These are phyloP conservation scores for Crenuchus spilurus DNA, from an alignment of 2,797 vertebrate genomes.

Conservation along the genomic window DNA sequence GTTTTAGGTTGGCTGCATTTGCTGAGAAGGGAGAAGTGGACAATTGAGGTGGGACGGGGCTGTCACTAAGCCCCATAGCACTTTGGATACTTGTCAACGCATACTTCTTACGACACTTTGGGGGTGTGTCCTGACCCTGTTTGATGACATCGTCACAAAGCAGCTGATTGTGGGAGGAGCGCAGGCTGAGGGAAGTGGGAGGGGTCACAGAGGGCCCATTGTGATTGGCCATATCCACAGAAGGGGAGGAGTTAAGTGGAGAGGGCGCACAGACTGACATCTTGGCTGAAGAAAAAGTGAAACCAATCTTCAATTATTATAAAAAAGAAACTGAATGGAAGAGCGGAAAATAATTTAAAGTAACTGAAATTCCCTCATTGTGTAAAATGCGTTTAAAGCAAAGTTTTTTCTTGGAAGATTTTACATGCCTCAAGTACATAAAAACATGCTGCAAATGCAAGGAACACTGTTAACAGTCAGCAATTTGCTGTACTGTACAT, in stretches of 20 bases:
- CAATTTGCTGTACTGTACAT: background rate
- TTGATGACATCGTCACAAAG: constrained; percentile 88
- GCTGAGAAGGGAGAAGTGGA: constrained; percentile 60
- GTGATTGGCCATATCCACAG: constrained; percentile 87
- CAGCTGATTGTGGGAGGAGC: constrained; percentile 94
- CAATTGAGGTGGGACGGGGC: constrained; percentile 60
- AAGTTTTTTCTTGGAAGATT: background rate
- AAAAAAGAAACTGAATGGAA: background rate
- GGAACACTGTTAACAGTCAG: background rate
- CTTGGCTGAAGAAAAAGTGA: constrained; percentile 59
- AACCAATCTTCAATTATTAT: background rate
- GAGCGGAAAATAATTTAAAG: background rate
- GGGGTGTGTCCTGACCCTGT: constrained; percentile 87
- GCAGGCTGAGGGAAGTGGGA: constrained; percentile 90
- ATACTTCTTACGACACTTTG: constrained; percentile 96
- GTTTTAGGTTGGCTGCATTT: constrained; percentile 87
- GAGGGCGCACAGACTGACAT: constrained; percentile 86
- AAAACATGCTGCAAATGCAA: background rate
- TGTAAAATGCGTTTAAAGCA: background rate
- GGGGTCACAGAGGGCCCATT: constrained; percentile 86
- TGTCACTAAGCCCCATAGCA: constrained; percentile 92
- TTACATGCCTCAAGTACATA: too few relatives aligned
- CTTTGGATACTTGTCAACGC: constrained; percentile 93
- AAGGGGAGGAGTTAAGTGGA: constrained; percentile 68
- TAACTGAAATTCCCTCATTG: too few relatives aligned